Conservation (phyloP, 2,113 vertebrate genomes). For the Leptobrachium leishanense region DNA sequence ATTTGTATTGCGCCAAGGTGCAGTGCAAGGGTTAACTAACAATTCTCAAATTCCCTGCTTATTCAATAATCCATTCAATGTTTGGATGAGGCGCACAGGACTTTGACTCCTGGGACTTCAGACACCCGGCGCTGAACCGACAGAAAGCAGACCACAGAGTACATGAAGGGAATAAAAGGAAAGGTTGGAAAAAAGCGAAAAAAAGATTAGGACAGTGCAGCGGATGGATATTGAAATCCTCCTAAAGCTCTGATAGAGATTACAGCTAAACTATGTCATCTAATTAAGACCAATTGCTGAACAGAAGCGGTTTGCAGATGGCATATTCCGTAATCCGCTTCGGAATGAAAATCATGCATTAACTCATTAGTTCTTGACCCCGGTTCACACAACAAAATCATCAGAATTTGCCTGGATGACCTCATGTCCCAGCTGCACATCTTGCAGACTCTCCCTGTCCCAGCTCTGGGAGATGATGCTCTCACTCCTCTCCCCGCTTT, state of each 20-base stretch:
- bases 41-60: too few relatives aligned
- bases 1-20: too few relatives aligned
- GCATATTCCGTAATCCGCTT: constrained; percentile 28
- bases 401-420: constrained; percentile 13
- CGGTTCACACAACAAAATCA: background rate
- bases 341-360: constrained; percentile 10
- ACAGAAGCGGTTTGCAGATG: constrained; percentile 32
- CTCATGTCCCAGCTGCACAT: background rate
- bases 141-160: background rate
- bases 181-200: background rate
- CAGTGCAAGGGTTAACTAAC: too few relatives aligned
- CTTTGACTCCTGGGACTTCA: too few relatives aligned
- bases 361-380: background rate
- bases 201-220: constrained; percentile 2
- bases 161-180: constrained; percentile 6
- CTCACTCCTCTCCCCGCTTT: background rate
- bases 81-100: too few relatives aligned
- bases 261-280: constrained; percentile 40
- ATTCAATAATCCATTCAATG: too few relatives aligned
- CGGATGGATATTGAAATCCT: constrained; percentile 20
- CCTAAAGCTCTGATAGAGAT: constrained; percentile 34
- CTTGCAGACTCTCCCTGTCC: background rate
- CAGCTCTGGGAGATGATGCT: background rate
- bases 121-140: too few relatives aligned
- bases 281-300: constrained; percentile 33